Evolutionary conservation across 2,888 invertebrate genomes (phyloP).

Genomic region (Tetheella fluctuosa): DNA sequence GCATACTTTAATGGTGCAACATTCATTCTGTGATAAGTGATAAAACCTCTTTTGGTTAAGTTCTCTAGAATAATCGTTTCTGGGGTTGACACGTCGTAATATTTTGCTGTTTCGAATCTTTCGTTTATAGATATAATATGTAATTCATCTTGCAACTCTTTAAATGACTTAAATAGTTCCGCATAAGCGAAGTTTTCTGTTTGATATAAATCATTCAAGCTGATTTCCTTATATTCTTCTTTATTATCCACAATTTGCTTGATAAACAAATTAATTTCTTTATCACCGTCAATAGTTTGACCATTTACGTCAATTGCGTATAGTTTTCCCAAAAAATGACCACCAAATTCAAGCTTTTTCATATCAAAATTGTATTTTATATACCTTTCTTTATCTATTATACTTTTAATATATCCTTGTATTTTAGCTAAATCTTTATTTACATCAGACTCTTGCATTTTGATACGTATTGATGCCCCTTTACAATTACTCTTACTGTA

Average conservation of each 20-base stretch:
- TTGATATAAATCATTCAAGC: conserved; percentile 38
- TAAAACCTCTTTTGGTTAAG: conserved; percentile 50
- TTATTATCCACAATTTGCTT: conserved; percentile 43
- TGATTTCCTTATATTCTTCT: conserved; percentile 27
- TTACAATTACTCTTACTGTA: neutral
- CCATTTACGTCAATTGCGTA: conserved; percentile 55
- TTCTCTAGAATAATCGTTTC: conserved; percentile 60
- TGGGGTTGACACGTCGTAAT: conserved; percentile 44
- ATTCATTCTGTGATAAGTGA: conserved; percentile 46
- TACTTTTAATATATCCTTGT: conserved; percentile 38
- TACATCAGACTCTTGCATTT: neutral
- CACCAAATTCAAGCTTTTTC: conserved; percentile 41
- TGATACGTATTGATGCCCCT: neutral
- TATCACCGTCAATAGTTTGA: conserved; percentile 41
- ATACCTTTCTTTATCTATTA: conserved; percentile 41
- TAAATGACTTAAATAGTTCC: conserved; percentile 47
- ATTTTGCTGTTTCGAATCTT: conserved; percentile 48
- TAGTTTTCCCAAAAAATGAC: conserved; percentile 53
- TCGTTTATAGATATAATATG: conserved; percentile 47
- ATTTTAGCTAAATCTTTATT: conserved; percentile 25
- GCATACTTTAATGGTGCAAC: conserved; percentile 51
- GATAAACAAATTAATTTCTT: conserved; percentile 55
- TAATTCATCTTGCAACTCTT: conserved; percentile 50
- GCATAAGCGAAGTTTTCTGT: conserved; percentile 52
- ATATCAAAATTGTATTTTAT: conserved; percentile 32